Evolutionary conservation across 2,797 vertebrate species (phyloP), one percentile per base, ranked within the genome.

Genomic region (Tragelaphus oryx): DNA sequence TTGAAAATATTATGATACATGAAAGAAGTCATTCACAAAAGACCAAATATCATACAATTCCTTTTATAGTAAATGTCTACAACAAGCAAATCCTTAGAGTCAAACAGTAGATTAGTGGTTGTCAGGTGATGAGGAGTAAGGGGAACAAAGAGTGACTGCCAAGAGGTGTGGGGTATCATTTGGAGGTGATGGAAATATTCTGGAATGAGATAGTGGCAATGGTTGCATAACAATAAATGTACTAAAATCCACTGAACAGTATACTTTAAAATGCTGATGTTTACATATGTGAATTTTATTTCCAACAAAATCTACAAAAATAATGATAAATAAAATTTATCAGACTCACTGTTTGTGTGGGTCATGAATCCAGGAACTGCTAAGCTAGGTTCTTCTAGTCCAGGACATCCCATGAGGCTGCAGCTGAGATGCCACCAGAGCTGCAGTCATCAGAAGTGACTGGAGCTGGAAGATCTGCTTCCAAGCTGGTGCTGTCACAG

Each of bases 321-420:
- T 17, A 87, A 46, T 87, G 80, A 84, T 71, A 78, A 78, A n/a
- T 68, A 91, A 76, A 13, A 87, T 44, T 96, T 68, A 71, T 80
- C 52, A 91, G 65, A 94, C 92, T 96, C 76, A 95, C 82, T 41
- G 79, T 87, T 93, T 93, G 8, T 79, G 50, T 59, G 26, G 46
- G 57, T 96, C 90, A 87, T 4, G 55, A 92, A 91, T 75, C 86
- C 37, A 59, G 54, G 54, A 91, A 83, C 7, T 14, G 22, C n/a
- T 74, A 46, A 79, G 62, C 24, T 33, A 65, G 13, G 22, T 24
- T 81, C 46, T 30, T 96, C 28, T 30, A 28, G 75, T 50, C 76
- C 75, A 52, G 33, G 46, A 12, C 37, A 16, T 71, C 54, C 41
- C 81, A 14, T 18, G 18, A 87, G 46, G 44, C 54, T 83, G 17